Base-by-base conservation (phyloP, 1,140 invertebrate species). In the Drosophila sulfurigaster region DNA sequence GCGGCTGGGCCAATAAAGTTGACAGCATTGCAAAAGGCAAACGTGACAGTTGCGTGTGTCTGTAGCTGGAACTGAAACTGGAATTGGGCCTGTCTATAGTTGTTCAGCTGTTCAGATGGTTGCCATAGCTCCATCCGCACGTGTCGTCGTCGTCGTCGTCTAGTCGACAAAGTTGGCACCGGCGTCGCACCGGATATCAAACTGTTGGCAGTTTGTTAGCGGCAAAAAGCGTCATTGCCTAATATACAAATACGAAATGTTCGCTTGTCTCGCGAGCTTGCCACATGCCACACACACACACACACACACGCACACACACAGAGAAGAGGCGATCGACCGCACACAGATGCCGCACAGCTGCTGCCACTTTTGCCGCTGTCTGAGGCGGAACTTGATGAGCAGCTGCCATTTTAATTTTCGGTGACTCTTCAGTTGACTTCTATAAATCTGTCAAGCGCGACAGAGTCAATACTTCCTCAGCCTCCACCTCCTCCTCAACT, bases 161-260 rank as follows among this genome's bases (percentile, higher is more conserved):
- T 78, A 59, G 65, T 77, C 72, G 58, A 52, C 64, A 71, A 87
- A 83, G 68, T 88, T 88, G 73, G 67, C 72, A 88, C 83, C 83
- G 83, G 83, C 83, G 83, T 77, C 83, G 52, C 73, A 73, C 83
- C 83, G 83, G 83, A 87, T 83, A 88, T 87, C 83, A 88, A 88
- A 79, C 83, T 65, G 73, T 80, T 88, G 77, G 28, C 79, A 87
- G 67, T 81, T 82, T 66, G 81, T 81, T 78, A 69, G 76, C 75
- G 59, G 56, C 56, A 46, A 57, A 75, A 56, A 63, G 66, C 48
- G 49, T 35, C 38, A 1, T 15, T 45, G 52, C 57, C 72, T 69
- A 60, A 76, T 73, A 67, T 63, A 66, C 76, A 79, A 76, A 79
- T 78, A 41, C 25, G 41, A n/a, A 69, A 45, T 63, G 67, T 25